Conservation (phyloP, 1,140 invertebrate species). For the Coptotermes formosanus region DNA sequence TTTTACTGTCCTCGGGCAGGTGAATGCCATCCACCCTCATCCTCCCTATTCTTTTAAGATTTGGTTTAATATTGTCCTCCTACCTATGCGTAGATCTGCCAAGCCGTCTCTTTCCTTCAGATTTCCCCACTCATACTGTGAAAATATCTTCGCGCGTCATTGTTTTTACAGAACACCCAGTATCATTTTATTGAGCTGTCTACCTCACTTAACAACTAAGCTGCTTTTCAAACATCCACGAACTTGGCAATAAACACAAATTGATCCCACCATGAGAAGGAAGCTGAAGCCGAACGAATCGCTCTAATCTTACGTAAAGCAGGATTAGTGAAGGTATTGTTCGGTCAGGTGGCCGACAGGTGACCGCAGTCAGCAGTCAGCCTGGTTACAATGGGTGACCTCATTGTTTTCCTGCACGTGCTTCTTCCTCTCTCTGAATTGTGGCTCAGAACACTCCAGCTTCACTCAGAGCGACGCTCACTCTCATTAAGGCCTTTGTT, state of each 20-base stretch:
- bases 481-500: no score
- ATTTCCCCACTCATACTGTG: no score
- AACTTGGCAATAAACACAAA: slow-evolving; percentile 19
- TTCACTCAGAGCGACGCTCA: no score
- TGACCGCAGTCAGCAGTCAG: background rate
- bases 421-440: background rate
- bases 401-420: slow-evolving; percentile 14
- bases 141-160: background rate
- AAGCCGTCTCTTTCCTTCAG: no score
- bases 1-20: no score
- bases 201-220: background rate
- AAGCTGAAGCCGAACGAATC: background rate
- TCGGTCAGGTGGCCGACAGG: slow-evolving; percentile 4
- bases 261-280: background rate
- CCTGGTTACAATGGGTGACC: background rate
- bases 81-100: no score
- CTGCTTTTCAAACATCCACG: background rate
- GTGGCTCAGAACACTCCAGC: no score
- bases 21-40: no score
- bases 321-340: background rate
- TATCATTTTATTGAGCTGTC: background rate
- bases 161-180: background rate
- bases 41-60: no score
- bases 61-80: no score
- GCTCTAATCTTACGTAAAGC: background rate